A percentile compares a stretch with the other conserved stretches of the same genome.
phyloP scores from a whole-genome alignment of 2,113 vertebrate species.

The Numida meleagris region DNA sequence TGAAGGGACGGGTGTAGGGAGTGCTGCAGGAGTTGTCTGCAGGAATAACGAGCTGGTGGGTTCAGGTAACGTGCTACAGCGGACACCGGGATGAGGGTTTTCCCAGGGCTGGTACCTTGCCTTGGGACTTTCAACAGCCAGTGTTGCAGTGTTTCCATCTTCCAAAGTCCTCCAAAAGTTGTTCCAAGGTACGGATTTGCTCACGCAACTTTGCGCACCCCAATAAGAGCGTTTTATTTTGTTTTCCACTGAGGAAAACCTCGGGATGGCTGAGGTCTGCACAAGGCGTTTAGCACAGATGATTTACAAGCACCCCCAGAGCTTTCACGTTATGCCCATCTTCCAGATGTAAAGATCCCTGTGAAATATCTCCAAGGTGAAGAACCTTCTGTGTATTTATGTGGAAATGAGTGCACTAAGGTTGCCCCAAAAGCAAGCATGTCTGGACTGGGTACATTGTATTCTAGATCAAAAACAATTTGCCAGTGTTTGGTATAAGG shows the following conservation, averaged over 20 bases:
- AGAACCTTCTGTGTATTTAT: slow-evolving; percentile 21
- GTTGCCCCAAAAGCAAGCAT: neutral
- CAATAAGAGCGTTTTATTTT: neutral
- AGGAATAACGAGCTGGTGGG: neutral
- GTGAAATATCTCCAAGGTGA: neutral
- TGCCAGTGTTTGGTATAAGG: neutral
- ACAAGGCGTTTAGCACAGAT: neutral
- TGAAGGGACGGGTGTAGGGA: neutral
- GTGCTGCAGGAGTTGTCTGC: neutral
- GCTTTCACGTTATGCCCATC: neutral
- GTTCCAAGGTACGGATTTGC: neutral
- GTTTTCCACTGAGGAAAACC: neutral
- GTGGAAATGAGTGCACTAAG: neutral
- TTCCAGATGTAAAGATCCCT: neutral
- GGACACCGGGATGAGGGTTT: neutral
- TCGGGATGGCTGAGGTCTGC: neutral
- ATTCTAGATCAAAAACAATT: neutral
- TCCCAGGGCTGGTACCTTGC: neutral
- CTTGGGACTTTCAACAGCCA: neutral
- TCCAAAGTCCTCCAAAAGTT: neutral
- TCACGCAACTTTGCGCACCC: rapidly evolving
- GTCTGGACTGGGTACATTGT: neutral
- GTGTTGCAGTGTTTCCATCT: neutral
- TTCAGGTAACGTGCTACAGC: neutral
- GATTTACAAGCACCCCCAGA: neutral